Evolutionary conservation across 2,797 vertebrate genomes (phyloP), one percentile per base, ranked within the genome.

Genomic region (Scleropages formosus): DNA sequence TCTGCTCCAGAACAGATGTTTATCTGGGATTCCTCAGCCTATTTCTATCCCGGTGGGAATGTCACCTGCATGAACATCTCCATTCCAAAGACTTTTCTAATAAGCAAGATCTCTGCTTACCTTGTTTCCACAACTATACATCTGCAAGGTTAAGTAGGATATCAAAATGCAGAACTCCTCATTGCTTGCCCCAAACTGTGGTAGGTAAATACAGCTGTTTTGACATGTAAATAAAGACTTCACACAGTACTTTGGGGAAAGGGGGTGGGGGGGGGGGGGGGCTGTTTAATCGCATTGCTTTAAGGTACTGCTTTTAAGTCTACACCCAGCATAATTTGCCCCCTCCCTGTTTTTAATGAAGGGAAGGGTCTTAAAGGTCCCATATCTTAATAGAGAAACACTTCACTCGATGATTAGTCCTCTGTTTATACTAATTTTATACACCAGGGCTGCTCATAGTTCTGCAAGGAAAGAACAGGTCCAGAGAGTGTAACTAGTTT

Each of bases 151-250:
- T 0, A 47, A n/a, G 74, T 47, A 51, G 58, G 70, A 77, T 82
- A 78, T 75, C 76, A 66, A 81, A 77, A 81, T 82, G 80, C 80
- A 77, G 66, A 77, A 78, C 63, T 1, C 39, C 2, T 39, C 31
- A 39, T 39, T 39, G 31, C 31, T 39, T 39, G 31, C 31, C 31
- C 31, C 31, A 74, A 24, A 12, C 59, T 58, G 22, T 56, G 7
- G n/a, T 64, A 75, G 24, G 75, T 79, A 81, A 83, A 78, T 80
- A 80, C 81, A 83, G 85, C 82, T 86, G 85, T 75, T 80, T 82
- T 76, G 79, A 74, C 79, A 59, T 75, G 74, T 56, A 74, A 77
- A 81, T 77, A 77, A 58, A 75, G 51, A 58, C 72, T 81, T 81
- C 60, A 68, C 69, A 72, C 27, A 63, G 70, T 75, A 67, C 49